Evolutionary conservation across 2,888 invertebrate genomes (phyloP).

Genomic region (Drosophila prolongata): DNA sequence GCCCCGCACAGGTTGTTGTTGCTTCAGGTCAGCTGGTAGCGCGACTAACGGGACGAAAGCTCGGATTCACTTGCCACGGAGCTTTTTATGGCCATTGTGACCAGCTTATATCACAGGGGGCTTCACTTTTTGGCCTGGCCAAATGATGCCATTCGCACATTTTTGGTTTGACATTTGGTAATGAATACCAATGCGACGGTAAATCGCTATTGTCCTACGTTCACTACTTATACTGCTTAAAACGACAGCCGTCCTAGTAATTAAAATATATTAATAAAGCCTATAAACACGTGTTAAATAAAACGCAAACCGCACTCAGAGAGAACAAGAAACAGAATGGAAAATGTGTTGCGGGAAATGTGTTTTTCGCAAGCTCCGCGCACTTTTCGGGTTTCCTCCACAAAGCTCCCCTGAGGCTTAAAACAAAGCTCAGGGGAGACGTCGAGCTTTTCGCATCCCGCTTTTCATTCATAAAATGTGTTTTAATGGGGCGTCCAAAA

Average conservation of each 20-base stretch:
- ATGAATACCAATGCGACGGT: slow-evolving; percentile 22
- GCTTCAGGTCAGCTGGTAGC: slow-evolving; percentile 59
- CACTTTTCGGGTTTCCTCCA: slow-evolving; percentile 62
- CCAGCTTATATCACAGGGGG: slow-evolving; percentile 33
- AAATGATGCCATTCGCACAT: slow-evolving; percentile 30
- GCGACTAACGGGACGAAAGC: slow-evolving; percentile 57
- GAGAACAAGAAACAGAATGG: slow-evolving; percentile 60
- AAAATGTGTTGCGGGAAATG: slow-evolving; percentile 46
- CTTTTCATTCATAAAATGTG: slow-evolving; percentile 40
- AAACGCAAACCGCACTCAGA: slow-evolving; percentile 46
- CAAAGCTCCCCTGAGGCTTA: slow-evolving; percentile 46
- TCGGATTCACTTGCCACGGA: slow-evolving; percentile 37
- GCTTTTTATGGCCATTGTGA: slow-evolving; percentile 48
- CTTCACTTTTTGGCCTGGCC: slow-evolving; percentile 25
- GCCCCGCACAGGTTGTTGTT: slow-evolving; percentile 14
- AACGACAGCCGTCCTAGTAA: slow-evolving; percentile 3
- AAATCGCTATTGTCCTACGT: neutral
- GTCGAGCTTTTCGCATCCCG: slow-evolving; percentile 27
- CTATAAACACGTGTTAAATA: slow-evolving; percentile 6
- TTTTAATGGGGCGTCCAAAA: neutral
- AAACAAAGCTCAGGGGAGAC: slow-evolving; percentile 54
- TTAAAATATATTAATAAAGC: slow-evolving; percentile 10
- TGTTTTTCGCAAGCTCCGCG: slow-evolving; percentile 55
- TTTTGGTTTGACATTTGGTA: slow-evolving; percentile 16
- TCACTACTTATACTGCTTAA: neutral